Evolutionary conservation across 2,888 invertebrate species (phyloP).

Genomic region (Agriopis marginaria): DNA sequence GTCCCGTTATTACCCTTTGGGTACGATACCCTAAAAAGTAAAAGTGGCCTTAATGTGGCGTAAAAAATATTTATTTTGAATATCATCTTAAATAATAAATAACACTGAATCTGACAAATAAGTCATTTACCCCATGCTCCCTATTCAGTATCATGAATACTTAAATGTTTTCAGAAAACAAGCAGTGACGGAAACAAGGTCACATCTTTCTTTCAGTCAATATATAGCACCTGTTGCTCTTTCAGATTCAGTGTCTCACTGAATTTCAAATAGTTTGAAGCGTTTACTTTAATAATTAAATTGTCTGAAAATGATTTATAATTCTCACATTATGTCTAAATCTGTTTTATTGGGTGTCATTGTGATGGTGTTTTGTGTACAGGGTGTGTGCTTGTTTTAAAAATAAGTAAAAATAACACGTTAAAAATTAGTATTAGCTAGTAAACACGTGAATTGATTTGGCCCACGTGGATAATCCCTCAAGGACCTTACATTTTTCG

Average conservation of each 20-base stretch:
- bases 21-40: no score
- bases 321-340: conserved; percentile 5
- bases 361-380: conserved; percentile 3
- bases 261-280: conserved; percentile 5
- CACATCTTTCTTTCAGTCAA: conserved; percentile 17
- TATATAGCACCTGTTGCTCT: conserved; percentile 14
- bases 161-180: conserved; percentile 10
- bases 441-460: no score
- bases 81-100: no score
- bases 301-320: conserved; percentile 1
- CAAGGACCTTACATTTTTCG: no score
- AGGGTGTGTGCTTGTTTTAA: conserved; percentile 14
- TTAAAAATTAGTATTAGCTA: neutral
- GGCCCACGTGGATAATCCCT: no score
- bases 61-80: no score
- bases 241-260: conserved; percentile 8
- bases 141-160: neutral
- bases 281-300: neutral
- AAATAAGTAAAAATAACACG: neutral
- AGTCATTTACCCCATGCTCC: conserved; percentile 4
- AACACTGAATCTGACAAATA: no score
- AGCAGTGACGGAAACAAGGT: conserved; percentile 7
- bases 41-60: no score
- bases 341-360: neutral
- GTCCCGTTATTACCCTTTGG: no score